Conservation (phyloP, 2,888 invertebrate species). For the Agelastica alni region DNA sequence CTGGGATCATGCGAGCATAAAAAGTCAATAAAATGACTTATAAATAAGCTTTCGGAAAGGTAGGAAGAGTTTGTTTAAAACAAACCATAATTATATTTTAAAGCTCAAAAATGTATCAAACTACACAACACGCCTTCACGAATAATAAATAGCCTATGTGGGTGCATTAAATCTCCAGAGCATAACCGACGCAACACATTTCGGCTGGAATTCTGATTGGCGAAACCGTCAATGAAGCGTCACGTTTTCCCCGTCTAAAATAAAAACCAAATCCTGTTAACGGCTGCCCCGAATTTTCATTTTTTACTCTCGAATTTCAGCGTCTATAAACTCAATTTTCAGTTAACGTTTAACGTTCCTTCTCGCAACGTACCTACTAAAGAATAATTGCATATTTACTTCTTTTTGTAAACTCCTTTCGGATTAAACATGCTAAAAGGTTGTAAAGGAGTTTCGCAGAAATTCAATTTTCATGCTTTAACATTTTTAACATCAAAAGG, state of each 20-base stretch:
- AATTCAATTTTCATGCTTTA: constrained; percentile 51
- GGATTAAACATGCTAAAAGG: constrained; percentile 51
- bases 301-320: constrained; percentile 29
- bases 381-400: constrained; percentile 49
- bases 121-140: background rate
- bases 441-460: constrained; percentile 49
- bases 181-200: too few species aligned
- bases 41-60: too few species aligned
- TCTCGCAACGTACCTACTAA: constrained; percentile 34
- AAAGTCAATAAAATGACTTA: too few species aligned
- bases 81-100: background rate
- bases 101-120: background rate
- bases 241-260: constrained; percentile 13
- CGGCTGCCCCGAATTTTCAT: constrained; percentile 24
- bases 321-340: constrained; percentile 42
- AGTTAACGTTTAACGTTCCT: constrained; percentile 36
- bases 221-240: constrained; percentile 16
- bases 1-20: too few species aligned
- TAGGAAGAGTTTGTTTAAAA: background rate
- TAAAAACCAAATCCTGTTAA: constrained; percentile 19
- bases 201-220: constrained; percentile 2
- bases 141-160: background rate
- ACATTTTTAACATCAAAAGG: constrained; percentile 50
- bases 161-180: background rate
- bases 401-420: constrained; percentile 46